These are phyloP conservation scores for Vulpes ferrilata DNA, from an alignment of 2,113 vertebrate species.

Conservation along the genomic window DNA sequence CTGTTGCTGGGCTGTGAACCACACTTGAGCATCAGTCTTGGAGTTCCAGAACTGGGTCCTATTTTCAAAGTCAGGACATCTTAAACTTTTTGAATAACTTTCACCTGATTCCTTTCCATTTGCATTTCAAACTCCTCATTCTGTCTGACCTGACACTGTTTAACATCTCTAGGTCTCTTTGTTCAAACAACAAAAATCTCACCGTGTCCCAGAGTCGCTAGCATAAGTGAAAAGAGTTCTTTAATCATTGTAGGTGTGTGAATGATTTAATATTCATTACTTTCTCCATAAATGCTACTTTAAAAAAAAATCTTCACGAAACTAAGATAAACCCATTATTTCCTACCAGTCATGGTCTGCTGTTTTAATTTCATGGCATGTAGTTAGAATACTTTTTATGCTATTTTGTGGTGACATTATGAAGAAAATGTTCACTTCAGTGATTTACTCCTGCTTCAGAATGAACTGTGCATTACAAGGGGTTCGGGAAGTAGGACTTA, in stretches of 20 bases:
- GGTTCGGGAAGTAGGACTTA: conserved; percentile 17
- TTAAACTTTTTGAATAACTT: not conserved
- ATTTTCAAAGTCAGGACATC: not conserved
- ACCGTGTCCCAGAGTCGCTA: conserved; percentile 44
- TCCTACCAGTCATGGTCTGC: conserved; percentile 34
- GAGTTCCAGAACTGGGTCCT: not conserved
- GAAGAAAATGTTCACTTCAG: conserved; percentile 62
- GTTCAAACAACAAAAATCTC: conserved; percentile 26
- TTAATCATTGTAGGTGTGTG: conserved; percentile 57
- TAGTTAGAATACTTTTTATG: conserved; percentile 55
- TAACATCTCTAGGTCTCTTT: not conserved
- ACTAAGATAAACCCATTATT: conserved; percentile 44
- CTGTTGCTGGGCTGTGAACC: not conserved
- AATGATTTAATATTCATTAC: conserved; percentile 68
- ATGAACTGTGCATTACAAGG: not conserved
- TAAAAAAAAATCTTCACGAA: not conserved
- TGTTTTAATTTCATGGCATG: conserved; percentile 69
- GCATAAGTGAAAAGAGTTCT: conserved; percentile 37
- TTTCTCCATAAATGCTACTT: conserved; percentile 43
- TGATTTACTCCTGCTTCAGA: conserved; percentile 52
- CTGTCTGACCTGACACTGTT: not conserved
- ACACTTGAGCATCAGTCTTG: no score
- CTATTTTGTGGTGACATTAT: conserved; percentile 16
- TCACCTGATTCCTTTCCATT: not conserved
- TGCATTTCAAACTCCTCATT: not conserved